These are phyloP conservation scores for Bombylius major DNA, from an alignment of 2,888 invertebrate species.

Conservation along the genomic window DNA sequence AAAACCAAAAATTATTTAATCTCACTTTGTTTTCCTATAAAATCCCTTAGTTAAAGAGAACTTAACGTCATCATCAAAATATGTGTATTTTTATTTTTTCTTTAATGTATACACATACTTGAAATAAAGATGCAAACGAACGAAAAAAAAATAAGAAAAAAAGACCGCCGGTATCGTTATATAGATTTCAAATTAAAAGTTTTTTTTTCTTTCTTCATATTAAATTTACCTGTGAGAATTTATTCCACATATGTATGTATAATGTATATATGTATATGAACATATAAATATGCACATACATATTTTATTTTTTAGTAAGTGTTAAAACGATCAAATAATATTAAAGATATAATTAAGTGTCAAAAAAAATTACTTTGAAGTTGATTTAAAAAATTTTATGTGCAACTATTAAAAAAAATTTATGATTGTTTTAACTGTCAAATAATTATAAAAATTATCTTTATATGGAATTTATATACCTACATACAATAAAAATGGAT, in stretches of 20 bases:
- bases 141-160: background rate
- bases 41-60: too few relatives aligned
- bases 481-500: too few relatives aligned
- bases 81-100: too few relatives aligned
- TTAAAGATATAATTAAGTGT: background rate
- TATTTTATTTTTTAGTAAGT: constrained; percentile 1
- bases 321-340: background rate
- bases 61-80: too few relatives aligned
- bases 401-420: background rate
- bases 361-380: background rate
- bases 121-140: background rate
- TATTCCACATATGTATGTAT: background rate
- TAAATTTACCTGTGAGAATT: background rate
- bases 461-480: too few relatives aligned
- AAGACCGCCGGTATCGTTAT: background rate
- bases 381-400: background rate
- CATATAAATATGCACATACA: too few relatives aligned
- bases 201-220: too few relatives aligned
- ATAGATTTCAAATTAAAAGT: background rate
- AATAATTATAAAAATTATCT: background rate
- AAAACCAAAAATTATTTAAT: too few relatives aligned
- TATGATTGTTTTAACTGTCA: background rate
- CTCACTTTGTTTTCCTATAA: too few relatives aligned
- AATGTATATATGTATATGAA: too few relatives aligned
- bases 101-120: too few relatives aligned